Percentiles rank a stretch among this genome's conserved stretches.
Evolutionary conservation across 2,888 invertebrate genomes (phyloP).

Genomic region (Nemurella pictetii): DNA sequence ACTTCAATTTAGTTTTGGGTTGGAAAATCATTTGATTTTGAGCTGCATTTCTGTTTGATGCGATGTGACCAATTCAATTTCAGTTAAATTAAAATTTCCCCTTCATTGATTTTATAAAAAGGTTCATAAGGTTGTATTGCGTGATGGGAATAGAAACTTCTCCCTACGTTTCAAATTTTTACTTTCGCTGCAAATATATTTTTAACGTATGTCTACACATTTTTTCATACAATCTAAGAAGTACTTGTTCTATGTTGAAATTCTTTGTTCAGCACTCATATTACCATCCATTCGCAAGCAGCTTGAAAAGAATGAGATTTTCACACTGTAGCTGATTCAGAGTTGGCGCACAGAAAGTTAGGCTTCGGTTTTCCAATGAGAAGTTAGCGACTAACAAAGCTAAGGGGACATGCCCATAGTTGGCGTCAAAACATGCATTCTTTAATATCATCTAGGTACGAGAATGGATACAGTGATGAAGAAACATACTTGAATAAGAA

Average conservation of each 20-base stretch:
- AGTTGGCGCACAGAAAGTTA: neutral
- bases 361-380: neutral
- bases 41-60: neutral
- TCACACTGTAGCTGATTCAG: neutral
- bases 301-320: neutral
- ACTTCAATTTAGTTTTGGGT: neutral
- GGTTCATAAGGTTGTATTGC: too few species aligned
- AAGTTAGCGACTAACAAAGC: neutral
- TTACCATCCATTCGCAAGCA: neutral
- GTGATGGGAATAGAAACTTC: neutral
- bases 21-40: neutral
- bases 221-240: neutral
- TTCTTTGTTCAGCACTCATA: neutral
- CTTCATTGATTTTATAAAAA: neutral
- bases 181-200: neutral
- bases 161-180: neutral
- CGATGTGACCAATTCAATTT: neutral
- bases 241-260: neutral
- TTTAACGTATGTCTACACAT: neutral
- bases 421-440: slow-evolving; percentile 9
- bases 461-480: slow-evolving; percentile 22
- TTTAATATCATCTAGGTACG: slow-evolving; percentile 1
- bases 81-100: neutral
- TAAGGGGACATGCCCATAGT: neutral
- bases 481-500: slow-evolving; percentile 25